phyloP scores from a whole-genome alignment of 2,888 invertebrate genomes.

The Lamellibrachia columna region DNA sequence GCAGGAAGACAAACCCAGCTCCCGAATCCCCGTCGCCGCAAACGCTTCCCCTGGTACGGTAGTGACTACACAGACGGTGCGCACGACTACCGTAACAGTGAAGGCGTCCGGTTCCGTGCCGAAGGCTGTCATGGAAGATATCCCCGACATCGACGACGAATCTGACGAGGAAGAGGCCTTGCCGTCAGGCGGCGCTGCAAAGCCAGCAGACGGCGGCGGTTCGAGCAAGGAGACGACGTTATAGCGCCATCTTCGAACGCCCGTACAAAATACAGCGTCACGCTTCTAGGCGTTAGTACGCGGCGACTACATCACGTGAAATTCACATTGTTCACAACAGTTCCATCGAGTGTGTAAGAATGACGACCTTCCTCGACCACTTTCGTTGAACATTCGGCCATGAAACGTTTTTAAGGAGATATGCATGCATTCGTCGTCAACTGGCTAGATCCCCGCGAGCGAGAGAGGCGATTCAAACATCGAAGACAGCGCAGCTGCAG shows the following conservation, averaged over 20 bases:
- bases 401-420: background rate
- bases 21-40: background rate
- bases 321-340: background rate
- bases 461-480: background rate
- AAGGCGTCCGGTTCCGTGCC: background rate
- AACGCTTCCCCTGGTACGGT: background rate
- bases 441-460: background rate
- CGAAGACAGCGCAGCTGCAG: background rate
- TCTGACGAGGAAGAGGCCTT: background rate
- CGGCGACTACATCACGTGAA: background rate
- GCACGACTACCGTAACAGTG: background rate
- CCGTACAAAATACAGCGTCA: background rate
- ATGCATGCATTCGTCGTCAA: no score
- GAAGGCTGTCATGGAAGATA: background rate
- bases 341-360: background rate
- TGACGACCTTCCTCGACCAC: background rate
- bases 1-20: background rate
- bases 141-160: background rate
- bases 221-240: constrained; percentile 10
- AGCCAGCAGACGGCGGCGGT: background rate
- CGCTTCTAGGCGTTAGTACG: background rate
- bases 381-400: background rate
- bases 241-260: background rate
- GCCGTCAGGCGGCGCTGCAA: background rate
- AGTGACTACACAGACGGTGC: constrained; percentile 5